A percentile compares a stretch with the other conserved stretches of the same genome.
Conservation (phyloP, 2,888 invertebrate species). For the Catocala nupta region DNA sequence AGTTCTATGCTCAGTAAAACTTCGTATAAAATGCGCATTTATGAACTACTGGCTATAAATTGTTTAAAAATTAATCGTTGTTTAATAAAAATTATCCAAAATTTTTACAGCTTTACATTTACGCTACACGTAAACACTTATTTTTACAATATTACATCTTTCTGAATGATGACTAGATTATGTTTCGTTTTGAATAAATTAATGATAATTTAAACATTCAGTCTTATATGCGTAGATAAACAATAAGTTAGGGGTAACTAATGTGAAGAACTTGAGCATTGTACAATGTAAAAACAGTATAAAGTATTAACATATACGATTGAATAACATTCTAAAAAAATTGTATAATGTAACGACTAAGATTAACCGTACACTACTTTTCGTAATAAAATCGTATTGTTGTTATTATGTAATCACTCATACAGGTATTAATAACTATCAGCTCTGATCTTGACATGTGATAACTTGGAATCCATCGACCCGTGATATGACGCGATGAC, state of each 20-base stretch:
- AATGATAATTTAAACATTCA: conserved; percentile 57
- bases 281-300: conserved; percentile 33
- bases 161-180: conserved; percentile 49
- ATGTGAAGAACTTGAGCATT: conserved; percentile 47
- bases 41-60: conserved; percentile 50
- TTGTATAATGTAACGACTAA: conserved; percentile 26
- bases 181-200: conserved; percentile 45
- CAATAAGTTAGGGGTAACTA: conserved; percentile 43
- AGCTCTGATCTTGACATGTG: no score
- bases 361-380: conserved; percentile 10
- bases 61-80: conserved; percentile 69
- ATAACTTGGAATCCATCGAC: no score
- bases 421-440: no score
- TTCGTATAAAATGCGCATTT: conserved; percentile 66
- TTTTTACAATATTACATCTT: conserved; percentile 48
- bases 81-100: conserved; percentile 62
- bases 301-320: conserved; percentile 33
- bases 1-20: conserved; percentile 52
- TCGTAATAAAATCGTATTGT: neutral
- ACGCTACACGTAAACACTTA: conserved; percentile 48
- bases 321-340: conserved; percentile 34
- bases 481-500: no score
- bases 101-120: conserved; percentile 69
- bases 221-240: conserved; percentile 58
- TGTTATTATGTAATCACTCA: no score